Base-by-base conservation (phyloP, 2,888 invertebrate genomes). In the Troilus luridus region DNA sequence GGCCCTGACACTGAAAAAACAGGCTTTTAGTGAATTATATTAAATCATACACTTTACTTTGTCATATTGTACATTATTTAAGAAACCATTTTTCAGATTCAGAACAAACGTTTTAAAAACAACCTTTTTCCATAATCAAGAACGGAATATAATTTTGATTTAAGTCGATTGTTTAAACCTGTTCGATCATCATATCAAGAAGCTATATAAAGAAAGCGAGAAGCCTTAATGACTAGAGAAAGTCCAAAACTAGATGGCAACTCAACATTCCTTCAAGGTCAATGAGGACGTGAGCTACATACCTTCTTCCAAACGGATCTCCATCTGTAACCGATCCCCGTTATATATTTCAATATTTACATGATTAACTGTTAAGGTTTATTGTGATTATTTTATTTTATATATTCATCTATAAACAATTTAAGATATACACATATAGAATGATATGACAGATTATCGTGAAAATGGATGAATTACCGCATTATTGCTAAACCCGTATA, bases 221-320 rank as follows among this genome's bases (percentile, higher is more conserved):
- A 77, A 77, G 72, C 5, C 17, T 77, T 77, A 41, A 77, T 77
- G 72, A 77, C 27, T 8, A 5, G 72, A 77, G 72, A 77, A 77
- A 77, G 72, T 41, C 27, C 72, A 7, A 41, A 77, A 77, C 72
- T 77, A 77, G 72, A 77, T 9, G 17, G 12, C 27, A 41, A 77
- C 72, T 77, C 72, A 41, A 77, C 27, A 41, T 41, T 77, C 72
- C 11, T 77, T 77, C 72, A 77, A 77, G 72, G 72, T 77, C 72
- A 77, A 77, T 77, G 17, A 41, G 72, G 41, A 77, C 72, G 72
- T 77, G 72, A 77, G 72, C 72, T 77, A 77, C 72, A 77, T 77
- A 77, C 72, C 72, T 41, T 77, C 41, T 77, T 77, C 41, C 72
- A 77, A 19, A 12, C 72, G 72, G 72, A 77, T 17, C 72, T 77